phyloP scores from a whole-genome alignment of 2,888 invertebrate genomes.

The Spodoptera picta region DNA sequence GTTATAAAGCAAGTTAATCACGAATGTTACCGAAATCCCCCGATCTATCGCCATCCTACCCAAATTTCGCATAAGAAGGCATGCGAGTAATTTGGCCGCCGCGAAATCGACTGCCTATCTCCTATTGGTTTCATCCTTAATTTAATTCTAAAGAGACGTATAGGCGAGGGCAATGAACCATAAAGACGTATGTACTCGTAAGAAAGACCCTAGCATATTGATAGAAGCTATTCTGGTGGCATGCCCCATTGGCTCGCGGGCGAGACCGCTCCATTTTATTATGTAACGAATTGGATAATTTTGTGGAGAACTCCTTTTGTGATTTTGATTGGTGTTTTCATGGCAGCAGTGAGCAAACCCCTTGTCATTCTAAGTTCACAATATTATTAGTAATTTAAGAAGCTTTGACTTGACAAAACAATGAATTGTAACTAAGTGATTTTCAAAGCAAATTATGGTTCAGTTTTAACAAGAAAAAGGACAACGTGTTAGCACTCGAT shows the following conservation, averaged over 20 bases:
- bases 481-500: no score
- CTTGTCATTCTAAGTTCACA: neutral
- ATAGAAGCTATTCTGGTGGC: constrained; percentile 74
- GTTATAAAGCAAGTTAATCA: constrained; percentile 51
- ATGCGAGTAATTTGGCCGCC: constrained; percentile 68
- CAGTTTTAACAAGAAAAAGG: no score
- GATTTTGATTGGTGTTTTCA: constrained; percentile 44
- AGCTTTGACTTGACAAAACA: no score
- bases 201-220: constrained; percentile 73
- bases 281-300: constrained; percentile 61
- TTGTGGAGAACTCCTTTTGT: constrained; percentile 49
- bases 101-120: constrained; percentile 71
- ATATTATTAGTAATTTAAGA: neutral
- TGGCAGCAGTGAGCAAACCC: constrained; percentile 4
- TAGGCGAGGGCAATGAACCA: constrained; percentile 74
- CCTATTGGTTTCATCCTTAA: constrained; percentile 82
- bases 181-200: constrained; percentile 80
- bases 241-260: constrained; percentile 75
- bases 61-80: constrained; percentile 53
- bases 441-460: no score
- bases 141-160: constrained; percentile 84
- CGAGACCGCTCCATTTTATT: constrained; percentile 66
- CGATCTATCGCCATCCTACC: constrained; percentile 48
- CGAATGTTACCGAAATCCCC: constrained; percentile 48
- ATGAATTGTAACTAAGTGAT: no score